Conservation (phyloP, 2,113 vertebrate species). For the Eleginops maclovinus region DNA sequence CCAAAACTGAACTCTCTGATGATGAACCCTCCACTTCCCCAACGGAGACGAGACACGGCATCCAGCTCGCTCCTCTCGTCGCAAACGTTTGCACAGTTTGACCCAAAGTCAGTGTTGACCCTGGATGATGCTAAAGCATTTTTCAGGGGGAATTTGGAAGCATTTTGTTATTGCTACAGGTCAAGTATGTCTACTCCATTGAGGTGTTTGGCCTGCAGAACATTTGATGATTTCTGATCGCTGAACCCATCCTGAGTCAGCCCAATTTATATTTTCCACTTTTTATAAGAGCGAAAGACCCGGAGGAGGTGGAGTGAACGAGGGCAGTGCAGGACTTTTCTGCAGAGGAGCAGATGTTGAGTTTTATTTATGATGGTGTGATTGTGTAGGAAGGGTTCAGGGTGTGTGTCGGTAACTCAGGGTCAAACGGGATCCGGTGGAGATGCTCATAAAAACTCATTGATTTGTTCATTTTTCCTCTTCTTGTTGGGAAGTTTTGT, state of each 20-base stretch:
- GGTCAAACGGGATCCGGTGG: slow-evolving; percentile 47
- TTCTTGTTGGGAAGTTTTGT: background rate
- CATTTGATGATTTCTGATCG: slow-evolving; percentile 6
- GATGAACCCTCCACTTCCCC: background rate
- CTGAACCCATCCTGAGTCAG: background rate
- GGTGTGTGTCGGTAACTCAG: slow-evolving; percentile 49
- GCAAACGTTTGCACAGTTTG: slow-evolving; percentile 17
- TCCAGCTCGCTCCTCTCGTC: slow-evolving; percentile 23
- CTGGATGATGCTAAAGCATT: slow-evolving; percentile 15
- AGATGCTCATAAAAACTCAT: slow-evolving; percentile 24
- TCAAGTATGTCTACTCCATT: slow-evolving; percentile 23
- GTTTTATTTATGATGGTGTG: background rate
- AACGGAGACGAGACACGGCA: slow-evolving; percentile 9
- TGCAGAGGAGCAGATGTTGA: background rate
- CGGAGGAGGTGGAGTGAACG: background rate
- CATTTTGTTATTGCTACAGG: slow-evolving; percentile 20
- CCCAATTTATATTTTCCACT: no score
- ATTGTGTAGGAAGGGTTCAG: slow-evolving; percentile 19
- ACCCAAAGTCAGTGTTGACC: slow-evolving; percentile 19
- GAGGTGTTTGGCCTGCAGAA: slow-evolving; percentile 1
- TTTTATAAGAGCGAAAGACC: no score
- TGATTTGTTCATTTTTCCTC: background rate
- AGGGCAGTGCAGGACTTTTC: slow-evolving; percentile 1
- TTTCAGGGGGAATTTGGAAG: background rate
- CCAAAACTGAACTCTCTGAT: slow-evolving; percentile 24